phyloP scores from a whole-genome alignment of 2,113 vertebrate genomes.

The Marmota monax region DNA sequence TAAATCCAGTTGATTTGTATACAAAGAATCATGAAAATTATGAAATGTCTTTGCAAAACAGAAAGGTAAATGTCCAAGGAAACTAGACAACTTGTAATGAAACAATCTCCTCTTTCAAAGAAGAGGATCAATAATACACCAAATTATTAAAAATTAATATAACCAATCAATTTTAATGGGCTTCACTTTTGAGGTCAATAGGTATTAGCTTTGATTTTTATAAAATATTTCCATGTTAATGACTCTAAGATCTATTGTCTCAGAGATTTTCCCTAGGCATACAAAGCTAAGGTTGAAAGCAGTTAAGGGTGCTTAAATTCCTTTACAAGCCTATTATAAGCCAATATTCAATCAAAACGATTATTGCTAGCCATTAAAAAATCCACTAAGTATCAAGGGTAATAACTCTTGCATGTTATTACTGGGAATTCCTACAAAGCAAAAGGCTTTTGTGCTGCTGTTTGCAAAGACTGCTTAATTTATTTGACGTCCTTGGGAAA shows the following conservation, averaged over 20 bases:
- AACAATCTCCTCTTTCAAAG: conserved; percentile 45
- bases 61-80: background rate
- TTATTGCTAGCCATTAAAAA: conserved; percentile 88
- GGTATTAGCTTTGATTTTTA: conserved; percentile 72
- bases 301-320: conserved; percentile 82
- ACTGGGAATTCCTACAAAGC: conserved; percentile 88
- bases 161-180: conserved; percentile 62
- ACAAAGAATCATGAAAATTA: conserved; percentile 14
- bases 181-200: conserved; percentile 66
- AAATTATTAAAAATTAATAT: conserved; percentile 66
- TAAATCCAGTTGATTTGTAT: conserved; percentile 41
- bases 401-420: conserved; percentile 91
- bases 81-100: conserved; percentile 6
- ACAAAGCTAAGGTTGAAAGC: conserved; percentile 71
- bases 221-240: conserved; percentile 78
- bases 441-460: conserved; percentile 87
- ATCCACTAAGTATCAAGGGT: conserved; percentile 87
- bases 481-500: conserved; percentile 86
- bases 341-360: conserved; percentile 88
- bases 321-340: conserved; percentile 86
- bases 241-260: conserved; percentile 72
- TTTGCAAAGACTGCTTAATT: conserved; percentile 88
- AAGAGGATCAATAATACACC: conserved; percentile 33
- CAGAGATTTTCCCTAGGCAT: conserved; percentile 68
- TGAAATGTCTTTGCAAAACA: conserved; percentile 41